Percentiles rank a stretch among this genome's conserved stretches.
These are phyloP conservation scores for Plutella xylostella DNA, from an alignment of 2,888 invertebrate species.

Conservation along the genomic window DNA sequence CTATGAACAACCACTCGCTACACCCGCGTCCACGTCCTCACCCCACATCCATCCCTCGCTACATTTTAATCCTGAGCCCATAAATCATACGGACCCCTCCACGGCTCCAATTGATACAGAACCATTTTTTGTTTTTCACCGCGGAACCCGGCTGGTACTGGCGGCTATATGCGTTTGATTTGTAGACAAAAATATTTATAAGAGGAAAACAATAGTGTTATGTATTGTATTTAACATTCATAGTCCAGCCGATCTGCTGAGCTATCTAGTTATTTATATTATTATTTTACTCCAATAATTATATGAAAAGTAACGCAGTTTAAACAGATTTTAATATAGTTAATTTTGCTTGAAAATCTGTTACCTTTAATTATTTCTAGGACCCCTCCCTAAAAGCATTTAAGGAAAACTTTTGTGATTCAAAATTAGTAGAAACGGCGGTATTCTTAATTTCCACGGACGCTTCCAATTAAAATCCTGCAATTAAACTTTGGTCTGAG, in stretches of 20 bases:
- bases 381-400: conserved; percentile 10
- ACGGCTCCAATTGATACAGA: conserved; percentile 37
- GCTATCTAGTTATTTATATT: too few species aligned
- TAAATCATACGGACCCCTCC: conserved; percentile 44
- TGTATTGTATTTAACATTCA: too few species aligned
- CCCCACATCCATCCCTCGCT: conserved; percentile 7
- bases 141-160: not conserved
- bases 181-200: too few species aligned
- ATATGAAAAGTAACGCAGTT: too few species aligned
- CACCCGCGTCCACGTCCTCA: not conserved
- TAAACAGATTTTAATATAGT: too few species aligned
- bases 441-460: conserved; percentile 17
- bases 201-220: too few species aligned
- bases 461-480: conserved; percentile 8
- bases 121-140: conserved; percentile 17
- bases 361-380: conserved; percentile 11
- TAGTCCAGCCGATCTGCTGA: too few species aligned
- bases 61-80: conserved; percentile 43
- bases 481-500: conserved; percentile 25
- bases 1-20: too few species aligned
- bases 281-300: too few species aligned
- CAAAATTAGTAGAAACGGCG: conserved; percentile 29
- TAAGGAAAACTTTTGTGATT: conserved; percentile 6
- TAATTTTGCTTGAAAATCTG: too few species aligned
- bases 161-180: not conserved